Percentiles rank a stretch among this genome's conserved stretches.
Evolutionary conservation across 2,888 invertebrate genomes (phyloP).

Genomic region (Heliconius hortense): DNA sequence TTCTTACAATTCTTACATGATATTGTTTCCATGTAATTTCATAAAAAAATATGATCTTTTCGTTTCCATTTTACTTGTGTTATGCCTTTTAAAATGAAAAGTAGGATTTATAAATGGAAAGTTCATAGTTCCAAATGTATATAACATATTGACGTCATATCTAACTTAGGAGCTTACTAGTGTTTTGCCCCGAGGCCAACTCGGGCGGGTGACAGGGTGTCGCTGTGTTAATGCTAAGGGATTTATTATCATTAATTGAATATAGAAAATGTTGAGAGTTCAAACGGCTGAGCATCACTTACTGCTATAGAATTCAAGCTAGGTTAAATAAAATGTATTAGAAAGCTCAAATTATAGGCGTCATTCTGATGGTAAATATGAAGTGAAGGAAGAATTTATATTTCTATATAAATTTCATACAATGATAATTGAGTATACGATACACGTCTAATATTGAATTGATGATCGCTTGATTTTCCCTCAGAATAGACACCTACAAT

Average conservation of each 20-base stretch:
- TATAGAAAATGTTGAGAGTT: constrained; percentile 23
- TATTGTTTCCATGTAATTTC: neutral
- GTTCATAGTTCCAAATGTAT: constrained; percentile 57
- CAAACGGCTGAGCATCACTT: constrained; percentile 24
- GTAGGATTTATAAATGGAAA: constrained; percentile 36
- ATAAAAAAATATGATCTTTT: neutral
- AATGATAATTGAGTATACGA: neutral
- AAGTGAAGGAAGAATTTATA: neutral
- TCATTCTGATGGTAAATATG: neutral
- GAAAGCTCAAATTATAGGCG: neutral
- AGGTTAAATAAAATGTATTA: constrained; percentile 15
- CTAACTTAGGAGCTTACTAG: constrained; percentile 81
- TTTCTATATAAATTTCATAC: neutral
- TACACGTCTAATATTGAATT: neutral
- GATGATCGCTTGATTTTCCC: neutral
- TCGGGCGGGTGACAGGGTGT: constrained; percentile 81
- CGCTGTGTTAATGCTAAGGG: constrained; percentile 78
- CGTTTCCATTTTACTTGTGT: neutral
- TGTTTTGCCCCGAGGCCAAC: constrained; percentile 75
- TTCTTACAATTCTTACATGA: neutral
- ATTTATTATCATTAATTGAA: constrained; percentile 45
- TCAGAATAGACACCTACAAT: neutral
- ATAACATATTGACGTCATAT: constrained; percentile 77
- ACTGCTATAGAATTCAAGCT: neutral
- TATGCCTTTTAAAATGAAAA: neutral